Evolutionary conservation across 2,797 vertebrate genomes (phyloP).

Genomic region (Falco berigora): DNA sequence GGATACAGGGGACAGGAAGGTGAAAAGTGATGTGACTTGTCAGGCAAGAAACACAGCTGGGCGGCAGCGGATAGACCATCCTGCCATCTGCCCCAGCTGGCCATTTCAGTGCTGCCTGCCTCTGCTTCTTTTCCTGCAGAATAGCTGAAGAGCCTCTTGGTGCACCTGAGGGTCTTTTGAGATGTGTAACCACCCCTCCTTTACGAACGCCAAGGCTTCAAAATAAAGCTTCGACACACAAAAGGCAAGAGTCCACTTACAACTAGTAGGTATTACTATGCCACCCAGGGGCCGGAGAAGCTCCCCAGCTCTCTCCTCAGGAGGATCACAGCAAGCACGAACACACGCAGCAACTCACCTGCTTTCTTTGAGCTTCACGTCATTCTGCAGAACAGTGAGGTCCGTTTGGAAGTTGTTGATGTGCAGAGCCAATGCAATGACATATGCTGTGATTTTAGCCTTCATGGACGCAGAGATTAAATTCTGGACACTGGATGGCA

Average conservation of each 20-base stretch:
- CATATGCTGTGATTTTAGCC: slow-evolving; percentile 82
- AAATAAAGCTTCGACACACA: neutral
- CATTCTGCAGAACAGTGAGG: slow-evolving; percentile 85
- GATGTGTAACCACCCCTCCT: neutral
- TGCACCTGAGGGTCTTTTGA: neutral
- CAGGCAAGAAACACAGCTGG: neutral
- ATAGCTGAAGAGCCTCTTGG: neutral
- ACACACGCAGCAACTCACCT: slow-evolving; percentile 67
- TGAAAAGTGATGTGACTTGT: neutral
- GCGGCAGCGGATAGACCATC: neutral
- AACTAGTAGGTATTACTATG: neutral
- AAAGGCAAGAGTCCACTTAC: neutral
- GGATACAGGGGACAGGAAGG: neutral
- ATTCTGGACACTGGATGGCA: slow-evolving; percentile 77
- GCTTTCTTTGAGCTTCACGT: slow-evolving; percentile 81
- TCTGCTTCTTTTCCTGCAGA: neutral
- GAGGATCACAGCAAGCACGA: neutral
- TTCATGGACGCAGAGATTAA: slow-evolving; percentile 84
- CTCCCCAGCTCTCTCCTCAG: neutral
- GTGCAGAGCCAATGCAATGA: slow-evolving; percentile 86
- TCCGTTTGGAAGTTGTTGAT: slow-evolving; percentile 81
- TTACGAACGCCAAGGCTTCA: neutral
- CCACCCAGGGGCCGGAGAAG: neutral
- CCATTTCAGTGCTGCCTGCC: neutral
- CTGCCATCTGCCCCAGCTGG: neutral